Evolutionary conservation across 1,140 invertebrate species (phyloP).

Genomic region (Ostrea edulis): DNA sequence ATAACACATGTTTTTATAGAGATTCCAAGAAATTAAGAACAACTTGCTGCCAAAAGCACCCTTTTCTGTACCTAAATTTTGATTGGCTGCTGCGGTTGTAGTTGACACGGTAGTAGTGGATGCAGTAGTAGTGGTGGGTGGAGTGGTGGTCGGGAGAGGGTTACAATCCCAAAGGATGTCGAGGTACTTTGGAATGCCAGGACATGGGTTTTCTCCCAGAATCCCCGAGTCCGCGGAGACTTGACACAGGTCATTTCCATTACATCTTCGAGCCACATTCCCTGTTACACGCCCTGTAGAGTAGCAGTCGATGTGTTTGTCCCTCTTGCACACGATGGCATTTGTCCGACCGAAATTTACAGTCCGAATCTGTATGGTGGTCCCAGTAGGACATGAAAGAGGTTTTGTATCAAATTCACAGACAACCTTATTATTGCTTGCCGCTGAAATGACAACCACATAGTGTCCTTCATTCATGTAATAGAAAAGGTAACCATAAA

Average conservation of each 20-base stretch:
- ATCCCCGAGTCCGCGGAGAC: constrained; percentile 41
- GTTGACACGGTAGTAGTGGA: constrained; percentile 22
- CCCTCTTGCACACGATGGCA: constrained; percentile 43
- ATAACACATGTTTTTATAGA: too few relatives aligned
- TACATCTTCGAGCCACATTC: constrained; percentile 48
- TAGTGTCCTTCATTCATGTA: not conserved
- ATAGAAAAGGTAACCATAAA: too few relatives aligned
- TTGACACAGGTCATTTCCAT: constrained; percentile 46
- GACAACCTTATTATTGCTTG: constrained; percentile 46
- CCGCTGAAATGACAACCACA: constrained; percentile 12
- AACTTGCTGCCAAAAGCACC: not conserved
- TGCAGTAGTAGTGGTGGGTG: constrained; percentile 48
- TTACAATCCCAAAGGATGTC: constrained; percentile 55
- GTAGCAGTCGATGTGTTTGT: constrained; percentile 48
- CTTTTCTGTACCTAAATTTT: not conserved
- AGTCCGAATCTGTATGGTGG: constrained; percentile 48
- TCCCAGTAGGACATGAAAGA: constrained; percentile 42
- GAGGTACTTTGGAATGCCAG: constrained; percentile 52
- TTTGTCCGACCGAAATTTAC: constrained; percentile 56
- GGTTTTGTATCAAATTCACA: constrained; percentile 53
- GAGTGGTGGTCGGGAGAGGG: constrained; percentile 50
- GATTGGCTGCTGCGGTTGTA: not conserved
- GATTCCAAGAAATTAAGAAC: too few relatives aligned
- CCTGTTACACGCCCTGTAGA: constrained; percentile 53
- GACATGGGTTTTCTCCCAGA: constrained; percentile 56